phyloP scores from a whole-genome alignment of 2,797 vertebrate species.

The Hephaestus fuliginosus region DNA sequence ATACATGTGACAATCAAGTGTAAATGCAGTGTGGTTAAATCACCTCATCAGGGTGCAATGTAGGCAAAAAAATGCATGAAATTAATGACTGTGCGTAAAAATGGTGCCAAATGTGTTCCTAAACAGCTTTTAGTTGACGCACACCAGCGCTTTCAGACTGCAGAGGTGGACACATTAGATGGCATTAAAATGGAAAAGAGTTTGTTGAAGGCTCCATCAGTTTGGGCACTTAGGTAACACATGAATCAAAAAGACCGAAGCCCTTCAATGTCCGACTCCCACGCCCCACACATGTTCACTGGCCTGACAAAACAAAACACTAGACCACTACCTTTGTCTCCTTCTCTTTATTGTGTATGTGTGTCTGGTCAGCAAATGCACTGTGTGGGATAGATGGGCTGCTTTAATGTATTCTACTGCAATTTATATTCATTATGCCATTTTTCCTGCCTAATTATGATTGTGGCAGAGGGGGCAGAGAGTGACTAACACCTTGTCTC shows the following conservation, averaged over 20 bases:
- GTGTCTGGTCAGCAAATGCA: conserved; percentile 38
- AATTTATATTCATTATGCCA: conserved; percentile 73
- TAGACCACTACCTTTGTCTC: conserved; percentile 46
- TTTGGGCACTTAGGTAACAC: conserved; percentile 27
- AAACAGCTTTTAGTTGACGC: conserved; percentile 8
- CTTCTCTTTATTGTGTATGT: conserved; percentile 39
- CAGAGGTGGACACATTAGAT: conserved; percentile 37
- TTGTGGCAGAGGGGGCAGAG: conserved; percentile 28
- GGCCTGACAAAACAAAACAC: conserved; percentile 52
- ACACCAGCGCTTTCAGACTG: conserved; percentile 4
- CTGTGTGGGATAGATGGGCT: conserved; percentile 53
- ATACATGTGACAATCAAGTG: background rate
- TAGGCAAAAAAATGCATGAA: background rate
- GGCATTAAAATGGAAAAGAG: conserved; percentile 29
- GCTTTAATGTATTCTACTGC: conserved; percentile 62
- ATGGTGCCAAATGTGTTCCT: conserved; percentile 12
- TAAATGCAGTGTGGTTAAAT: background rate
- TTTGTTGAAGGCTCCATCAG: conserved; percentile 29
- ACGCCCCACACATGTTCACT: conserved; percentile 34
- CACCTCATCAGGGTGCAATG: background rate
- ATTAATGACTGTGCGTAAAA: background rate
- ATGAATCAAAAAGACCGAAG: conserved; percentile 46
- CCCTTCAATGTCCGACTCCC: conserved; percentile 54
- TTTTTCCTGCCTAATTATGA: conserved; percentile 60
- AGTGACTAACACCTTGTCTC: conserved; percentile 54